Evolutionary conservation across 2,888 invertebrate genomes (phyloP), one percentile per base, ranked within the genome.

Genomic region (Cremastinae sp.): DNA sequence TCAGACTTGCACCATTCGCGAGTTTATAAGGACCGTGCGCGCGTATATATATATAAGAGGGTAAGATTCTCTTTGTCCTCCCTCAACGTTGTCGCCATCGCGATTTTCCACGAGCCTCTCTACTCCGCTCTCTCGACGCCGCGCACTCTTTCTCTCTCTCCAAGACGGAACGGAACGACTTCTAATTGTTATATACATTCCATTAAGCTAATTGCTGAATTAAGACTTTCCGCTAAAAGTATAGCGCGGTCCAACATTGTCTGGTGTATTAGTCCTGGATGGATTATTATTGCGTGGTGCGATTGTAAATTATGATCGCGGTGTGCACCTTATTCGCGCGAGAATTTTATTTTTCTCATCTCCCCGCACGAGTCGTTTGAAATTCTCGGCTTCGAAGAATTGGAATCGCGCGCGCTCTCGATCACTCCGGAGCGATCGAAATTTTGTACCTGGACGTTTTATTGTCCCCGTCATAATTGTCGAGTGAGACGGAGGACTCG

Each of bases 161-260:
- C 70, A 62, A 81, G 76, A 83, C 80, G 84, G 77, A 84, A 84
- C 85, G 84, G 81, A 87, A 87, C 84, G 86, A 85, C 86, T 87
- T 84, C 84, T 89, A 89, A 89, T 89, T 89, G 88, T 89, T 89
- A 89, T 89, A 89, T 89, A 89, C 89, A 89, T 89, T 89, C 89
- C 89, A 89, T 89, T 89, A 89, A 86, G 86, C 87, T 89, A 89
- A 89, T 89, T 89, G 88, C 89, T 86, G 87, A 89, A 89, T 89
- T 89, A 89, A 89, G 89, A 88, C 85, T 87, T 28, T 85, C 82
- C 85, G 84, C 80, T 82, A 80, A 81, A 79, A 82, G 82, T 82
- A 68, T 18, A 76, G 75, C 78, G 49, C 47, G 59, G 68, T 69
- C 47, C 61, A 64, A 73, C 77, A 74, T 38, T 75, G 78, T 59